Conservation (phyloP, 2,113 vertebrate genomes). For the Isichthys henryi region DNA sequence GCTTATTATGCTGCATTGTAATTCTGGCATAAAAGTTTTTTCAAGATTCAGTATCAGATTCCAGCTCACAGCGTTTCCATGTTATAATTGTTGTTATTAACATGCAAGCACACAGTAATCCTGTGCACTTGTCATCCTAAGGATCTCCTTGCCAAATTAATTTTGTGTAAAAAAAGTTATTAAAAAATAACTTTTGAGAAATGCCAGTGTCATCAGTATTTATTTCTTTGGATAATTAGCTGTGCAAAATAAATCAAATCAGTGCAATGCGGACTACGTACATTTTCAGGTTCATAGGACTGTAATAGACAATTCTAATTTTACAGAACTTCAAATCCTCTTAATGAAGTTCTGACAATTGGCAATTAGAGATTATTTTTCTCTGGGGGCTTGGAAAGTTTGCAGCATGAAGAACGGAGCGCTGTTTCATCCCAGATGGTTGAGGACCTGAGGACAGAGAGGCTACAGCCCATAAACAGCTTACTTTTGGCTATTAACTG, state of each 20-base stretch:
- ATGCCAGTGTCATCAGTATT: slow-evolving; percentile 40
- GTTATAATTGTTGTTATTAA: slow-evolving; percentile 3
- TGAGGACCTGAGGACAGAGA: slow-evolving; percentile 17
- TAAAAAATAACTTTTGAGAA: slow-evolving; percentile 41
- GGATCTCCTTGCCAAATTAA: slow-evolving; percentile 37
- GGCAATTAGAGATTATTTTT: slow-evolving; percentile 16
- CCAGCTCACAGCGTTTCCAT: not conserved
- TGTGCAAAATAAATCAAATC: slow-evolving; percentile 42
- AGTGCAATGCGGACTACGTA: slow-evolving; percentile 31
- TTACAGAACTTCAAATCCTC: slow-evolving; percentile 29
- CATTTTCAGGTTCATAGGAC: slow-evolving; percentile 35
- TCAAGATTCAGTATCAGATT: not conserved
- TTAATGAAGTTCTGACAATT: slow-evolving; percentile 34
- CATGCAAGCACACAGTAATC: slow-evolving; percentile 2
- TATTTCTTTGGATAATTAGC: slow-evolving; percentile 43
- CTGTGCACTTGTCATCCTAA: slow-evolving; percentile 39
- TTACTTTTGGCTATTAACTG: slow-evolving; percentile 8
- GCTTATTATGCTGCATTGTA: not conserved
- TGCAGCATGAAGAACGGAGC: slow-evolving; percentile 17
- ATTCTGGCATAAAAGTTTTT: not conserved
- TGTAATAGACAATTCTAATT: slow-evolving; percentile 31
- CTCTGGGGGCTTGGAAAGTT: not conserved
- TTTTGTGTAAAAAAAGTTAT: slow-evolving; percentile 25
- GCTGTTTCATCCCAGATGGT: slow-evolving; percentile 22
- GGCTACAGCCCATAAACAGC: slow-evolving; percentile 11